phyloP scores from a whole-genome alignment of 2,797 vertebrate genomes.

The Ptychobarbus kaznakovi region DNA sequence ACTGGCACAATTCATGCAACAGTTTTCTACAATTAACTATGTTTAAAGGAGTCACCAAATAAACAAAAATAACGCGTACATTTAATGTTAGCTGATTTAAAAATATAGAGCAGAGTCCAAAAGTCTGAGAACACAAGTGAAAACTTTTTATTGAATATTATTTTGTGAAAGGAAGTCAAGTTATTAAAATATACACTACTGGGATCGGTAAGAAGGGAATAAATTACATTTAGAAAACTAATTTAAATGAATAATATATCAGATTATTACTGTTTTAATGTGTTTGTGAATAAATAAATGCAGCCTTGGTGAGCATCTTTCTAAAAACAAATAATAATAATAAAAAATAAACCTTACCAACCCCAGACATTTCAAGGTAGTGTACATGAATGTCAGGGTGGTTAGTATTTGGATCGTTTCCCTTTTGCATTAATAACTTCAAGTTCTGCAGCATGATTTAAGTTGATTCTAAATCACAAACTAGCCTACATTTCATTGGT shows the following conservation, averaged over 20 bases:
- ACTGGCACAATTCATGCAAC: neutral
- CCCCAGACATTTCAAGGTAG: neutral
- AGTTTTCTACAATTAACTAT: neutral
- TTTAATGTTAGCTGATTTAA: neutral
- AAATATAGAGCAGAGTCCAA: neutral
- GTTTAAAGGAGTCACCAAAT: neutral
- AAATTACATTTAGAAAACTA: no score
- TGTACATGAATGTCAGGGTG: neutral
- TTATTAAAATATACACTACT: neutral
- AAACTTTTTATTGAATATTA: neutral
- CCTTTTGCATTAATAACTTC: neutral
- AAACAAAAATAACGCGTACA: neutral
- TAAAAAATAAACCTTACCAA: neutral
- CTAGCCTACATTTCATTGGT: neutral
- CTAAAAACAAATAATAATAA: no score
- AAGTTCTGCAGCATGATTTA: neutral
- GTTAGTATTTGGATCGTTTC: neutral
- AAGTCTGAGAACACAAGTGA: neutral
- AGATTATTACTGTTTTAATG: neutral
- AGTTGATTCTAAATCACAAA: neutral
- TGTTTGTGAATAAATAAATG: neutral
- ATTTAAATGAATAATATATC: no score
- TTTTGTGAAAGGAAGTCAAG: neutral
- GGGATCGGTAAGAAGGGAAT: no score
- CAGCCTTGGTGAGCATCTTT: neutral